phyloP scores from a whole-genome alignment of 2,113 vertebrate species.

The Crotalus tigris region DNA sequence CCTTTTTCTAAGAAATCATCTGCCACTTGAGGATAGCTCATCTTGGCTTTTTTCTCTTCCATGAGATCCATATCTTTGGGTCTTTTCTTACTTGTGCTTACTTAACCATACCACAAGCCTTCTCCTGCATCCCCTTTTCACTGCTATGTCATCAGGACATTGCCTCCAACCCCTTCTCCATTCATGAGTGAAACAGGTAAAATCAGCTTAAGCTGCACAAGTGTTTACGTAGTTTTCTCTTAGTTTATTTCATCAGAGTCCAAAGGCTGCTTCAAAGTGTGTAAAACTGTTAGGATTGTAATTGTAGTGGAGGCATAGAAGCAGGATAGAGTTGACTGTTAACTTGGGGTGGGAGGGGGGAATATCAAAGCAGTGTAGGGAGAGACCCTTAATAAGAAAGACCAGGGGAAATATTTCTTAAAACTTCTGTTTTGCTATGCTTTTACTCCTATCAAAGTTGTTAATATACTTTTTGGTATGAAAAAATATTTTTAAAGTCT shows the following conservation, averaged over 20 bases:
- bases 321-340: background rate
- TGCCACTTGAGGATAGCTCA: background rate
- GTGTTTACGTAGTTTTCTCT: background rate
- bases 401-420: background rate
- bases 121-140: background rate
- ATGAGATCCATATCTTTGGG: background rate
- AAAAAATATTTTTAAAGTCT: background rate
- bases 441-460: background rate
- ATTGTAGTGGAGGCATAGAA: background rate
- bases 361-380: background rate
- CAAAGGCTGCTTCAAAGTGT: background rate
- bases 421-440: background rate
- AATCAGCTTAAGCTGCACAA: background rate
- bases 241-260: background rate
- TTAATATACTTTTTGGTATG: background rate
- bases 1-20: background rate
- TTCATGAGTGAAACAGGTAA: background rate
- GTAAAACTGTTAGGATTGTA: background rate
- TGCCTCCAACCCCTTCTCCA: background rate
- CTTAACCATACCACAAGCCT: background rate
- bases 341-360: too few relatives aligned
- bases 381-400: background rate
- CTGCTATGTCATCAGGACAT: background rate
- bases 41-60: background rate
- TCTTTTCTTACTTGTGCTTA: background rate